phyloP scores from a whole-genome alignment of 2,888 invertebrate genomes.

The Acanthopleura granulata region DNA sequence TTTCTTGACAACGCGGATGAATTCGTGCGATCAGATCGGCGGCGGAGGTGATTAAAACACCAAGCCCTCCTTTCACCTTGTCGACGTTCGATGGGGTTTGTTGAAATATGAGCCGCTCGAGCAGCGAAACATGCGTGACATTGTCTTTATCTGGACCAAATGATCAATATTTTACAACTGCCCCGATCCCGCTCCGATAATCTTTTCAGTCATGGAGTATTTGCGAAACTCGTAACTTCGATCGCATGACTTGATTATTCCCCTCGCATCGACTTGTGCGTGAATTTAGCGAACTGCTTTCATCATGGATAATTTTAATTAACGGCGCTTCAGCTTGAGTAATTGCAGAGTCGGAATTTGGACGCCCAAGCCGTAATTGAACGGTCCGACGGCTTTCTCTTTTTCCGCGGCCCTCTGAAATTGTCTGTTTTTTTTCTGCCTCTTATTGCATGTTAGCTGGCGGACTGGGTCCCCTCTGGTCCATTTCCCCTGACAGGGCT shows the following conservation, averaged over 20 bases:
- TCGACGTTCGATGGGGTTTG: not conserved
- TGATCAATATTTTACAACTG: slow-evolving; percentile 20
- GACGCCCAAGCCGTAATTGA: slow-evolving; percentile 9
- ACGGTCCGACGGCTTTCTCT: slow-evolving; percentile 8
- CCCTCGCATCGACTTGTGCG: slow-evolving; percentile 15
- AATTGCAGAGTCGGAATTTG: slow-evolving; percentile 17
- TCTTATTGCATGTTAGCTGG: slow-evolving; percentile 7
- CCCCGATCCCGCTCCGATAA: not conserved
- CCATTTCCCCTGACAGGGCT: slow-evolving; percentile 11
- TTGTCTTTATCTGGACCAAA: slow-evolving; percentile 10
- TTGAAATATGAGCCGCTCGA: slow-evolving; percentile 17
- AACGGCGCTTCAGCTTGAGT: slow-evolving; percentile 18
- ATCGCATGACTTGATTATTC: slow-evolving; percentile 16
- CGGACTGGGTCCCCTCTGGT: not conserved
- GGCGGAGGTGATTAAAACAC: not conserved
- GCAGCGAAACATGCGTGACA: slow-evolving; percentile 13
- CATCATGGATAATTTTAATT: slow-evolving; percentile 16
- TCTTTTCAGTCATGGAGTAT: slow-evolving; percentile 9
- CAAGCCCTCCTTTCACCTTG: slow-evolving; percentile 3
- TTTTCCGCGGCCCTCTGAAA: not conserved
- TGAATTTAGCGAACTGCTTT: slow-evolving; percentile 13
- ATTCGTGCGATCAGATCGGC: slow-evolving; percentile 10
- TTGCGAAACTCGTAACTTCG: slow-evolving; percentile 17
- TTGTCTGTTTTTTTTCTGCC: not conserved
- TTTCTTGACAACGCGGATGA: not conserved